These are phyloP conservation scores for Steinernema scapterisci DNA, from an alignment of 2,888 invertebrate species.

Conservation along the genomic window DNA sequence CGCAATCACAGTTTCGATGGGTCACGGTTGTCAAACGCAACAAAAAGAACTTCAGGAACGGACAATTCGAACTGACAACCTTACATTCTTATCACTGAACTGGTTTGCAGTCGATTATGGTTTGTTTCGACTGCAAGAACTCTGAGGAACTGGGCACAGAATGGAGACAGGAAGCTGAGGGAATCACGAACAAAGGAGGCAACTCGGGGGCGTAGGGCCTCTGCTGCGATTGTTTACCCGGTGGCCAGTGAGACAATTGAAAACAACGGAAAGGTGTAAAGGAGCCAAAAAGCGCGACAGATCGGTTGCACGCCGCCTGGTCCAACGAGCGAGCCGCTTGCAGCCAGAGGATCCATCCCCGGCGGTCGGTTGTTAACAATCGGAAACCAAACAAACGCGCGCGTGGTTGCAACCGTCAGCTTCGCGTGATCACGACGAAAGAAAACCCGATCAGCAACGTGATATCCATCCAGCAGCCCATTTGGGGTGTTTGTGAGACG, in stretches of 20 bases:
- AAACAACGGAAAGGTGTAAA: slow-evolving; percentile 25
- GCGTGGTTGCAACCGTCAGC: not conserved
- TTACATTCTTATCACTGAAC: slow-evolving; percentile 20
- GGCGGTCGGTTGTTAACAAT: not conserved
- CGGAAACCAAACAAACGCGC: slow-evolving; percentile 6
- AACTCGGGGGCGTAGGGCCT: not conserved
- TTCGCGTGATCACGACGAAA: slow-evolving; percentile 1
- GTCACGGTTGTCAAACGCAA: slow-evolving; percentile 13
- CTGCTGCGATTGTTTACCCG: slow-evolving; percentile 25
- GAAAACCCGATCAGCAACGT: slow-evolving; percentile 22
- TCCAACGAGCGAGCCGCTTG: too few species aligned
- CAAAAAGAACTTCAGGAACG: not conserved
- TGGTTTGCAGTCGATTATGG: not conserved
- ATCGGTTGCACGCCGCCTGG: not conserved
- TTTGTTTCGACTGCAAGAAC: too few species aligned
- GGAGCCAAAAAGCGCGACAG: not conserved
- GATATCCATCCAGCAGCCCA: not conserved
- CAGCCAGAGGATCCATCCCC: too few species aligned
- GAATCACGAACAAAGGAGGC: slow-evolving; percentile 2
- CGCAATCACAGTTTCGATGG: too few species aligned
- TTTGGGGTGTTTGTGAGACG: not conserved
- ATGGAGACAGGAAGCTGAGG: too few species aligned
- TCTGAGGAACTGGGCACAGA: too few species aligned
- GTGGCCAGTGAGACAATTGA: not conserved
- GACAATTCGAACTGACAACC: not conserved